Conservation (phyloP, 2,888 invertebrate species). For the Monoplex corrugatus region DNA sequence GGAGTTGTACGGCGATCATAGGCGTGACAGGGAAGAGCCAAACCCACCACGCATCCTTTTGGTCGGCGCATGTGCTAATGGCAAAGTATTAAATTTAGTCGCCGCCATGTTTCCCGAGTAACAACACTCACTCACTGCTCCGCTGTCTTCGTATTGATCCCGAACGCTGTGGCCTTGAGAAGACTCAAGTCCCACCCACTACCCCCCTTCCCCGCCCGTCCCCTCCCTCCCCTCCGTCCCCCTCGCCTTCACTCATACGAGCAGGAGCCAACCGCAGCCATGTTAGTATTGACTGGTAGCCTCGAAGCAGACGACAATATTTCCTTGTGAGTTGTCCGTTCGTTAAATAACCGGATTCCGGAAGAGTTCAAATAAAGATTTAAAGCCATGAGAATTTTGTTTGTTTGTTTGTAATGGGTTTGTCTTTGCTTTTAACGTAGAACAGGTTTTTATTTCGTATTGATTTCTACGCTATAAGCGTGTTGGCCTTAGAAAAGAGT, state of each 20-base stretch:
- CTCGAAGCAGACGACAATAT: neutral
- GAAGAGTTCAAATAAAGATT: no score
- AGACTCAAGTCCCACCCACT: neutral
- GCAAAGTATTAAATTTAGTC: no score
- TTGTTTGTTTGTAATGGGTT: neutral
- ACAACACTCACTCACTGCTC: neutral
- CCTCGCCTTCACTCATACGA: neutral
- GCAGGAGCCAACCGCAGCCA: neutral
- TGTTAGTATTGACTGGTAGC: neutral
- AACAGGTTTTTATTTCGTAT: no score
- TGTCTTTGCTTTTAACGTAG: neutral
- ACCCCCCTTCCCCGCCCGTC: neutral
- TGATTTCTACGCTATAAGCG: no score
- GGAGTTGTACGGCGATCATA: neutral
- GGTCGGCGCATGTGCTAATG: neutral
- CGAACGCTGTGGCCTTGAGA: neutral
- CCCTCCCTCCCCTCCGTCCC: no score
- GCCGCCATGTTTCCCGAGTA: no score
- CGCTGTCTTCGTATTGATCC: constrained; percentile 28
- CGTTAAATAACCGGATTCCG: neutral
- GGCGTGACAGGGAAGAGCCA: neutral
- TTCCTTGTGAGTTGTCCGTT: neutral
- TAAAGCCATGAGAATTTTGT: neutral
- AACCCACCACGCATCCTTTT: neutral
- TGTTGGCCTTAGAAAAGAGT: neutral